Evolutionary conservation across 2,888 invertebrate species (phyloP), one percentile per base, ranked within the genome.

Genomic region (Cremastinae sp.): DNA sequence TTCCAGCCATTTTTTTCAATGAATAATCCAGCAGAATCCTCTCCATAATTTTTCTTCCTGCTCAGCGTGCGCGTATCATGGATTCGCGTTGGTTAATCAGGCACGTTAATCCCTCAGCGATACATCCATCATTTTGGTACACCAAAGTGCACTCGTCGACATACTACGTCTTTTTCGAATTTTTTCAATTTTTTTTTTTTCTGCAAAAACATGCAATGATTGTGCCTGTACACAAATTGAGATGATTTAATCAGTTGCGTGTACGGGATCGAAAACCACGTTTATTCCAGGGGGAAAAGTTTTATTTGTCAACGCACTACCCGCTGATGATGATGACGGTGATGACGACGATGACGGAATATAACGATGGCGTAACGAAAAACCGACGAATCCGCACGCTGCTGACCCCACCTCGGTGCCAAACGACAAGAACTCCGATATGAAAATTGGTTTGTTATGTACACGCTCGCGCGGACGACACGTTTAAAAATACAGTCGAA

Each of bases 371-470:
- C 35, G 39, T 39, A 20, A 56, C 49, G 35, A 47, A 20, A 55
- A 22, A 51, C 20, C 73, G 49, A 73, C 76, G 69, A 73, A 76
- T 76, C 65, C 58, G 69, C 22, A 53, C 55, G 47, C 47, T 14
- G 43, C 41, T 35, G 35, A 69, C 73, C 69, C 76, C 69, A 69
- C 76, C 47, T 47, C 49, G 47, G n/a, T 9, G 47, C 43, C 37
- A 73, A 76, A 76, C 73, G 69, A 76, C 73, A 73, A 76, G 64
- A 59, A 43, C 56, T 9, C 58, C 56, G 66, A 70, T 76, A 69
- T 73, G 76, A 76, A 76, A 76, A 76, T 76, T 70, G 69, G 58
- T 65, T 73, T 47, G 61, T 73, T 51, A 65, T 59, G 47, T 20
- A 43, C 51, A n/a, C 35, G 51, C n/a, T 20, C 14, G 51, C 0